Base-by-base conservation (phyloP, 2,888 invertebrate genomes). In the Eudemis profundana region DNA sequence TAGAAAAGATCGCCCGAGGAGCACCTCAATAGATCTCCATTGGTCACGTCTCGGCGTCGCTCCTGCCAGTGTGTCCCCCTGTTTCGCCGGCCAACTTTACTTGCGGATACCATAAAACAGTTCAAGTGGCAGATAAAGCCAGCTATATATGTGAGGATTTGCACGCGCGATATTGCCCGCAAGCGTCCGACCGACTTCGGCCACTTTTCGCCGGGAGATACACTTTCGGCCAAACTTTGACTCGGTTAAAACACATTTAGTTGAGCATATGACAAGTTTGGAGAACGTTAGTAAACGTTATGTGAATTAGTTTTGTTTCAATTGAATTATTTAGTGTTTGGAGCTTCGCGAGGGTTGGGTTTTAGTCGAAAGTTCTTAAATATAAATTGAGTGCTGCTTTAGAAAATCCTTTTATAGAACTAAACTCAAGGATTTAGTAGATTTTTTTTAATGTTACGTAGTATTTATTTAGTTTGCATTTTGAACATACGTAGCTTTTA, bases 61-160 rank as follows among this genome's bases (percentile, higher is more conserved):
- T 15, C 4, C 23, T 33, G 64, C 36, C 67, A 62, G 59, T 64
- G 47, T 69, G 70, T 66, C 67, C 47, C 67, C 17, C 23, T 59
- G 42, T 50, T 63, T 56, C 56, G 75, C 68, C 73, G 74, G 68
- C 70, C 74, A 81, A 85, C 74, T 83, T 79, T 73, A 79, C 72
- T 73, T 73, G 73, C 76, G 76, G 79, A 78, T 77, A 78, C 81
- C 79, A 79, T 85, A 84, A 85, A 85, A 83, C 78, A 80, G 82
- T 80, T 73, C 73, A 74, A 78, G 77, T 76, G 70, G 62, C 69
- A 78, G 80, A 83, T 83, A 82, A 79, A 79, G 80, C 77, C 78
- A 75, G 77, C 74, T 66, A 69, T 77, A 71, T 71, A 81, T 77
- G 79, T 79, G 81, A 70, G 74, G 76, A 78, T 74, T 76, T 75